phyloP scores from a whole-genome alignment of 1,140 invertebrate species.

The Planococcus citri region DNA sequence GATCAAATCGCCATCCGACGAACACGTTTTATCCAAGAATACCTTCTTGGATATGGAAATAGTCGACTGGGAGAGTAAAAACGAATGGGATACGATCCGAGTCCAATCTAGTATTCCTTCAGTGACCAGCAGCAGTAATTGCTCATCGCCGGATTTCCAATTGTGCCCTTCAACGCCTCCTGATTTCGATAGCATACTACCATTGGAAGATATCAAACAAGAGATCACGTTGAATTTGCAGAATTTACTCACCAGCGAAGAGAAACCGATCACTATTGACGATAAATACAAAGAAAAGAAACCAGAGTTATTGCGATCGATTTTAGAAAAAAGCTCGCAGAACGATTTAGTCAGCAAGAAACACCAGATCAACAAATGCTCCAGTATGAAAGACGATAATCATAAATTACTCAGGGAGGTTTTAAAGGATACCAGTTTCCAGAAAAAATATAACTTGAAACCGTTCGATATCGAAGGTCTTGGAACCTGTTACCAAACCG shows the following conservation, averaged over 20 bases:
- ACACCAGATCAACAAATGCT: neutral
- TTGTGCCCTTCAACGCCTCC: neutral
- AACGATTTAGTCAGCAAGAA: conserved; percentile 18
- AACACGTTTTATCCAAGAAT: neutral
- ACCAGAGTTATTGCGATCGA: neutral
- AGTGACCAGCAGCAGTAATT: neutral
- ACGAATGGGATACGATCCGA: neutral
- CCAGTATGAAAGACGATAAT: conserved; percentile 36
- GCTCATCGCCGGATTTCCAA: conserved; percentile 9
- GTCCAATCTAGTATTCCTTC: neutral
- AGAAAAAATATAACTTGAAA: conserved; percentile 63
- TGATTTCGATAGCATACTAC: conserved; percentile 1
- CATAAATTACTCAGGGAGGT: conserved; percentile 67
- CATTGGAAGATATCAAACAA: neutral
- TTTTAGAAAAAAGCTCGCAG: conserved; percentile 15
- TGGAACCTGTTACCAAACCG: conserved; percentile 40
- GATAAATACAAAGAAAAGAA: conserved; percentile 24
- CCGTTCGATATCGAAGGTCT: conserved; percentile 48
- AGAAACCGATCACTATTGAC: no score
- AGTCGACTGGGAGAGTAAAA: conserved; percentile 4
- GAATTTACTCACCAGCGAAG: conserved; percentile 21
- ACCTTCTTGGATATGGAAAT: conserved; percentile 9
- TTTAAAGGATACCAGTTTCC: conserved; percentile 66
- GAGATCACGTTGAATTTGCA: conserved; percentile 18
- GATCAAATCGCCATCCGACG: neutral